A percentile compares a stretch with the other conserved stretches of the same genome.
Conservation (phyloP, 2,888 invertebrate species). For the Drosophila putrida region DNA sequence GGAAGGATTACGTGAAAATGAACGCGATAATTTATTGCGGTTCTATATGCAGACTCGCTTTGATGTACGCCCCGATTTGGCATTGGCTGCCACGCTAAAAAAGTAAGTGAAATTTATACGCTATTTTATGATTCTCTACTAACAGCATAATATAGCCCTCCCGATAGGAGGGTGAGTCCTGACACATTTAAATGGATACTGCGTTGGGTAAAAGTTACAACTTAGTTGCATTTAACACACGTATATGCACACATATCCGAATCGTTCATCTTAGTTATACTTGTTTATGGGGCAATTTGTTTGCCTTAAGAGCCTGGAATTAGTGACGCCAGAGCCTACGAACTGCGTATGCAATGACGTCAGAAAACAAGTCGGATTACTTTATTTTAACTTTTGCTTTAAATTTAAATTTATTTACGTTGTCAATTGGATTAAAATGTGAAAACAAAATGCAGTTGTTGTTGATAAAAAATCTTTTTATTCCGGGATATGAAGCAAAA, state of each 20-base stretch:
- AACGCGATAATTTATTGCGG: slow-evolving; percentile 91
- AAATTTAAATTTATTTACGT: slow-evolving; percentile 70
- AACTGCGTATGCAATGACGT: slow-evolving; percentile 42
- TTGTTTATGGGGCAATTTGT: slow-evolving; percentile 79
- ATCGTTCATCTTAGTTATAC: slow-evolving; percentile 78
- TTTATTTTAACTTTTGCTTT: slow-evolving; percentile 32
- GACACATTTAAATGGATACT: not conserved
- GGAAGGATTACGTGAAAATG: slow-evolving; percentile 91
- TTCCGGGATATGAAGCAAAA: not conserved
- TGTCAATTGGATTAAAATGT: slow-evolving; percentile 10
- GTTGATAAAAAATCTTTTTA: not conserved
- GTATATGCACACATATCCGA: slow-evolving; percentile 38
- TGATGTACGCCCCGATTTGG: slow-evolving; percentile 90
- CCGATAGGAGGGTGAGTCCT: too few species aligned
- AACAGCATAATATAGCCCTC: not conserved
- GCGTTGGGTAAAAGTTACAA: slow-evolving; percentile 39
- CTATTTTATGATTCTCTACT: slow-evolving; percentile 54
- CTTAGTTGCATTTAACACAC: slow-evolving; percentile 61
- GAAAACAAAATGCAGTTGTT: not conserved
- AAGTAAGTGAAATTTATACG: slow-evolving; percentile 86
- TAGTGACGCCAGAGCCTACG: slow-evolving; percentile 48
- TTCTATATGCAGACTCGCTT: slow-evolving; percentile 92
- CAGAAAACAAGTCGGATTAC: slow-evolving; percentile 35
- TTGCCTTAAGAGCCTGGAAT: slow-evolving; percentile 69
- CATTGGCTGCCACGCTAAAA: slow-evolving; percentile 88